Evolutionary conservation across 2,113 vertebrate species (phyloP).

Genomic region (Dicrurus megarhynchus): DNA sequence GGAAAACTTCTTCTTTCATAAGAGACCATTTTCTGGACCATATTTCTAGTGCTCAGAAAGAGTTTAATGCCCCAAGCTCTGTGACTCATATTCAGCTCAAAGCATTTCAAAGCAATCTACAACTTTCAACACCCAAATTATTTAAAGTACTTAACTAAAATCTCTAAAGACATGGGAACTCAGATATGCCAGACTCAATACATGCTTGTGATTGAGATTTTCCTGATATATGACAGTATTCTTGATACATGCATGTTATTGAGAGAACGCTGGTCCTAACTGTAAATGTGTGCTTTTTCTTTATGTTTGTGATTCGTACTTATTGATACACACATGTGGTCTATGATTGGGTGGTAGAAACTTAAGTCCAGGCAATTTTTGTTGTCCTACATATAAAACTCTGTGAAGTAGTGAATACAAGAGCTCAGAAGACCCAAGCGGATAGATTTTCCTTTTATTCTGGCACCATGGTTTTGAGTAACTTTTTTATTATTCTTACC

Average conservation of each 20-base stretch:
- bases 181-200: not conserved
- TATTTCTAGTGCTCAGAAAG: not conserved
- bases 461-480: not conserved
- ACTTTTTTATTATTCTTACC: not conserved
- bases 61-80: constrained; percentile 2
- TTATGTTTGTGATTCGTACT: not conserved
- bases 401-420: not conserved
- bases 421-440: not conserved
- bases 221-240: not conserved
- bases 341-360: not conserved
- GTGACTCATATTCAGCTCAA: not conserved
- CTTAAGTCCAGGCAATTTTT: not conserved
- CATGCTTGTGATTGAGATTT: not conserved
- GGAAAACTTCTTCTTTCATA: constrained; percentile 45
- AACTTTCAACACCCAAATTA: not conserved
- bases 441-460: not conserved
- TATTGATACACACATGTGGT: not conserved
- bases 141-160: not conserved
- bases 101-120: not conserved
- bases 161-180: not conserved
- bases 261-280: not conserved
- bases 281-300: not conserved
- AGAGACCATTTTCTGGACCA: constrained; percentile 29
- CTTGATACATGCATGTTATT: not conserved
- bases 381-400: not conserved